Conservation (phyloP, 2,888 invertebrate genomes). For the Spialia ferax region DNA sequence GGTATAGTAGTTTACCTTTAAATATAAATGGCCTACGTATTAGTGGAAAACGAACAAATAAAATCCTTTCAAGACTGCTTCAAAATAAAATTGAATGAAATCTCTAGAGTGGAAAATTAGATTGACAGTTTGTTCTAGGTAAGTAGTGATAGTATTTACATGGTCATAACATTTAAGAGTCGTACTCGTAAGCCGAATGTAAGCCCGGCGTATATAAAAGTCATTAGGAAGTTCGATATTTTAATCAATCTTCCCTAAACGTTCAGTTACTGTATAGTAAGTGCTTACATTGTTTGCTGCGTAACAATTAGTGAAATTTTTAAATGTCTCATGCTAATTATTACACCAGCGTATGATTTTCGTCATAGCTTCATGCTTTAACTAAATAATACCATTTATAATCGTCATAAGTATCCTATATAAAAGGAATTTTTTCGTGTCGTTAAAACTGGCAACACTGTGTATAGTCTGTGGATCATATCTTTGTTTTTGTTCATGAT, state of each 20-base stretch:
- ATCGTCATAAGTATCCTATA: constrained; percentile 37
- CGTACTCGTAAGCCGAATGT: constrained; percentile 14
- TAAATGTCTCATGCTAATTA: constrained; percentile 33
- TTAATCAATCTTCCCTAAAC: constrained; percentile 13
- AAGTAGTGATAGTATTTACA: too few relatives aligned
- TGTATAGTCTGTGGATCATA: constrained; percentile 44
- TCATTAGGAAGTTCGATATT: constrained; percentile 33
- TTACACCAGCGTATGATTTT: constrained; percentile 37
- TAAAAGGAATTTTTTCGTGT: constrained; percentile 26
- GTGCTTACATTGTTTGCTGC: constrained; percentile 28
- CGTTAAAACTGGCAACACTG: constrained; percentile 30
- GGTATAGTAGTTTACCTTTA: not conserved
- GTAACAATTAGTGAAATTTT: constrained; percentile 24
- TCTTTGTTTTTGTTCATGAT: too few relatives aligned
- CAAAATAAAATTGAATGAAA: not conserved
- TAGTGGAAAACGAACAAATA: not conserved
- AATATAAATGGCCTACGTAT: not conserved
- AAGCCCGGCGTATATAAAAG: constrained; percentile 24
- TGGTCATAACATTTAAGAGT: too few relatives aligned
- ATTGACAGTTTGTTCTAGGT: not conserved
- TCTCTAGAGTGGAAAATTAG: not conserved
- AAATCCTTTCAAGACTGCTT: not conserved
- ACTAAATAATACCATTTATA: constrained; percentile 41
- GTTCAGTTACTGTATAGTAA: constrained; percentile 26
- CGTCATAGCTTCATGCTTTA: constrained; percentile 42